Conservation (phyloP, 2,888 invertebrate genomes). For the Pteria penguin region DNA sequence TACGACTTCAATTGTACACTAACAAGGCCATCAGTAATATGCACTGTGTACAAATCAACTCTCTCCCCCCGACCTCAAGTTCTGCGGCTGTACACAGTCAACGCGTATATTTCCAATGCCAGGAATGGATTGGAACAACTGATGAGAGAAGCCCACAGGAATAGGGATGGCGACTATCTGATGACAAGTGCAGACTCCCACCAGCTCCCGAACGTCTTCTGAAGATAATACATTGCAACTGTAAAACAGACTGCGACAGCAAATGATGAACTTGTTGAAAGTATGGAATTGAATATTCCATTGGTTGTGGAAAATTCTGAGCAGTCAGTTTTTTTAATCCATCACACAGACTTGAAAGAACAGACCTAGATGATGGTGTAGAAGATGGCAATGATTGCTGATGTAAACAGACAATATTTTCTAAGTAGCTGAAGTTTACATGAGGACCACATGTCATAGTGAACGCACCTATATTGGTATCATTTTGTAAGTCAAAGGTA, state of each 20-base stretch:
- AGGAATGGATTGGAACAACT: background rate
- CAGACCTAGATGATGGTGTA: no score
- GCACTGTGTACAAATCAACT: background rate
- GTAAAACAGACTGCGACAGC: background rate
- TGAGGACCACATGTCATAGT: no score
- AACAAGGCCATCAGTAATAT: background rate
- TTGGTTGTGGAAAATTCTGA: background rate
- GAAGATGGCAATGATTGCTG: no score
- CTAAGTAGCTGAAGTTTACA: no score
- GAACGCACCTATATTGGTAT: no score
- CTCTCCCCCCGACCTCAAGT: background rate
- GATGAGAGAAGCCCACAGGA: no score
- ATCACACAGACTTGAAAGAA: no score
- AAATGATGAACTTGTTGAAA: conserved; percentile 6
- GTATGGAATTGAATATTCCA: background rate
- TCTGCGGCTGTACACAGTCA: conserved; percentile 5
- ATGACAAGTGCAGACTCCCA: no score
- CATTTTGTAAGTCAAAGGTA: no score
- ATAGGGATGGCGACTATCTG: no score
- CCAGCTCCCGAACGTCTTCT: background rate
- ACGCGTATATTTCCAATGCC: background rate
- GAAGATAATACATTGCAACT: background rate
- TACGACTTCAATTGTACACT: conserved; percentile 1
- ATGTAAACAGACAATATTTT: no score
- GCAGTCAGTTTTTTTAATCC: no score